Percentiles rank a stretch among this genome's conserved stretches.
These are phyloP conservation scores for Aelia acuminata DNA, from an alignment of 2,888 invertebrate species.

Conservation along the genomic window DNA sequence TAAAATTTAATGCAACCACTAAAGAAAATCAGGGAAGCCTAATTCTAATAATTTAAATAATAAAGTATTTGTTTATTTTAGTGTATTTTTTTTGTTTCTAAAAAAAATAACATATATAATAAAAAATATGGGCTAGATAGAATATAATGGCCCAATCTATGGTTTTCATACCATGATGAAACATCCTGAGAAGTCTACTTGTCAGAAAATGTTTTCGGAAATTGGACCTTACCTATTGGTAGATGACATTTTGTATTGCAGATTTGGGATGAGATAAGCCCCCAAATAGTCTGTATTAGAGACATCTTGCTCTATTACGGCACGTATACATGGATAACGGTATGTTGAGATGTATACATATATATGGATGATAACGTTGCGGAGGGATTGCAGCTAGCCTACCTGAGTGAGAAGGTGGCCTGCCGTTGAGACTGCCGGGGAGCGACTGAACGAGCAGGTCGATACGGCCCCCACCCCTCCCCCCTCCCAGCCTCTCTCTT, in stretches of 20 bases:
- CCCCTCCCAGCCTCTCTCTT: conserved; percentile 18
- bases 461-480: conserved; percentile 36
- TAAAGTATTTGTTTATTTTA: too few species aligned
- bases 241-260: neutral
- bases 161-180: conserved; percentile 3
- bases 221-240: neutral
- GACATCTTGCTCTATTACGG: neutral
- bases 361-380: neutral
- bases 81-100: too few species aligned
- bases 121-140: neutral
- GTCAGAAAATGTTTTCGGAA: neutral
- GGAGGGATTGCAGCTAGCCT: conserved; percentile 54
- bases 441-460: conserved; percentile 50
- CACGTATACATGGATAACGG: too few species aligned
- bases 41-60: too few species aligned
- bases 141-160: neutral
- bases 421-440: conserved; percentile 36
- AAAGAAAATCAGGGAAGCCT: too few species aligned
- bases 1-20: too few species aligned
- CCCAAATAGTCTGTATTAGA: neutral
- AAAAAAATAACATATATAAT: too few species aligned
- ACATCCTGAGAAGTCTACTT: neutral
- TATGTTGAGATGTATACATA: neutral
- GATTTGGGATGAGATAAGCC: neutral
- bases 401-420: conserved; percentile 56